Conservation (phyloP, 2,797 vertebrate genomes). For the Sebastes cheni region DNA sequence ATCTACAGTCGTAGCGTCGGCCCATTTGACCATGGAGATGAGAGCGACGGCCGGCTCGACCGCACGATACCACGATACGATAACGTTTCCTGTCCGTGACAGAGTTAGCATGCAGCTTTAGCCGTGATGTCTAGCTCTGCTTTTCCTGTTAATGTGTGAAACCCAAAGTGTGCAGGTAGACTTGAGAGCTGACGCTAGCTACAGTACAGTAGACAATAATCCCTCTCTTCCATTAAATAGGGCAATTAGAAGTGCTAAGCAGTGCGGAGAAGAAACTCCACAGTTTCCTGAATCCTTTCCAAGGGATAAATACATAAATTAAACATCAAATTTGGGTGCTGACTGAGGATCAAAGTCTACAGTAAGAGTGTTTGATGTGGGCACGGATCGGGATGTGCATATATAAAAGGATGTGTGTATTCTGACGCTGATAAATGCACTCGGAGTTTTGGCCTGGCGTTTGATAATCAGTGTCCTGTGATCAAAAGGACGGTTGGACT, state of each 20-base stretch:
- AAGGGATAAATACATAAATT: slow-evolving; percentile 63
- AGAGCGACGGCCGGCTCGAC: too few relatives aligned
- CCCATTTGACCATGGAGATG: too few relatives aligned
- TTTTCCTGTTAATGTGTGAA: too few relatives aligned
- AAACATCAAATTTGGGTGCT: slow-evolving; percentile 41
- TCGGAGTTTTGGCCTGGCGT: not conserved
- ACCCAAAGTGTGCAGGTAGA: not conserved
- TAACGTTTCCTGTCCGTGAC: too few relatives aligned
- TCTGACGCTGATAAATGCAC: slow-evolving; percentile 42
- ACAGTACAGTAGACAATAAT: slow-evolving; percentile 12
- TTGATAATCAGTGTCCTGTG: slow-evolving; percentile 37
- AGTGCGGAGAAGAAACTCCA: not conserved
- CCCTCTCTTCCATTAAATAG: slow-evolving; percentile 29
- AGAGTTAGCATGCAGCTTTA: too few relatives aligned
- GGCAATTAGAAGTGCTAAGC: slow-evolving; percentile 31
- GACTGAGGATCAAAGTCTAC: slow-evolving; percentile 56
- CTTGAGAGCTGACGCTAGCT: not conserved
- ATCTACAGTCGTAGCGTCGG: too few relatives aligned
- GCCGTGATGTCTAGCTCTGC: too few relatives aligned
- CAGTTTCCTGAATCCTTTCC: slow-evolving; percentile 34
- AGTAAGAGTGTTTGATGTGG: slow-evolving; percentile 54
- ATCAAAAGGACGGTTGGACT: slow-evolving; percentile 47
- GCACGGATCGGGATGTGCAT: slow-evolving; percentile 29
- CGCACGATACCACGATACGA: too few relatives aligned
- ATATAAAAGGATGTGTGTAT: slow-evolving; percentile 26